phyloP scores from a whole-genome alignment of 1,140 invertebrate species.

The Conus ventricosus region DNA sequence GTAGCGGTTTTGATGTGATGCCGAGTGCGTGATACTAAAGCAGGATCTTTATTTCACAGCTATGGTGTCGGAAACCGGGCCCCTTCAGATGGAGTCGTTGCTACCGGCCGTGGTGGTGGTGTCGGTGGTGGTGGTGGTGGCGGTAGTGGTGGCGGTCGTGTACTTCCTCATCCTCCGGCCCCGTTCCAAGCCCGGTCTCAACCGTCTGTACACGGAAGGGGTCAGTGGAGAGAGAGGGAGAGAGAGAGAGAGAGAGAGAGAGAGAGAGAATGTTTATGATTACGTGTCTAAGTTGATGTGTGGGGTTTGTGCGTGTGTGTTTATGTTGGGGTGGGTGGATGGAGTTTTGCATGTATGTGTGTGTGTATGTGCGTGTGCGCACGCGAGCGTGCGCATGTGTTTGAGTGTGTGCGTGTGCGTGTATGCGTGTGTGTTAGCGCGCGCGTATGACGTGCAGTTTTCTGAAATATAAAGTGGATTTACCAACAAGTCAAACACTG shows the following conservation, averaged over 20 bases:
- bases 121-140: slow-evolving; percentile 56
- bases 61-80: slow-evolving; percentile 14
- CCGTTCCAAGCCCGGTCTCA: slow-evolving; percentile 36
- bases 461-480: too few relatives aligned
- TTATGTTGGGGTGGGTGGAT: neutral
- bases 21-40: too few relatives aligned
- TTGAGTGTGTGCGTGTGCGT: too few relatives aligned
- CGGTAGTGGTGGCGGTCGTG: slow-evolving; percentile 50
- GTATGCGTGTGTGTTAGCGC: too few relatives aligned
- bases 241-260: too few relatives aligned
- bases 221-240: neutral
- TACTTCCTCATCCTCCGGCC: slow-evolving; percentile 66
- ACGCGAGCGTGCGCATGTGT: too few relatives aligned
- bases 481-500: too few relatives aligned
- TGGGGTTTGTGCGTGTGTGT: neutral
- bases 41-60: neutral
- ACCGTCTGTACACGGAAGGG: slow-evolving; percentile 34
- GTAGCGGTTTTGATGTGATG: too few relatives aligned
- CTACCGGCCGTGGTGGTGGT: slow-evolving; percentile 58
- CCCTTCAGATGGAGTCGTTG: slow-evolving; percentile 45
- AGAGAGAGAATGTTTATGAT: too few relatives aligned
- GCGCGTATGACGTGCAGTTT: too few relatives aligned
- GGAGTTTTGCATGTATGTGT: neutral
- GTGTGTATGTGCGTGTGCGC: too few relatives aligned
- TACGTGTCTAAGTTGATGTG: too few relatives aligned